Base-by-base conservation (phyloP, 2,113 vertebrate species). In the Myotis brandtii region DNA sequence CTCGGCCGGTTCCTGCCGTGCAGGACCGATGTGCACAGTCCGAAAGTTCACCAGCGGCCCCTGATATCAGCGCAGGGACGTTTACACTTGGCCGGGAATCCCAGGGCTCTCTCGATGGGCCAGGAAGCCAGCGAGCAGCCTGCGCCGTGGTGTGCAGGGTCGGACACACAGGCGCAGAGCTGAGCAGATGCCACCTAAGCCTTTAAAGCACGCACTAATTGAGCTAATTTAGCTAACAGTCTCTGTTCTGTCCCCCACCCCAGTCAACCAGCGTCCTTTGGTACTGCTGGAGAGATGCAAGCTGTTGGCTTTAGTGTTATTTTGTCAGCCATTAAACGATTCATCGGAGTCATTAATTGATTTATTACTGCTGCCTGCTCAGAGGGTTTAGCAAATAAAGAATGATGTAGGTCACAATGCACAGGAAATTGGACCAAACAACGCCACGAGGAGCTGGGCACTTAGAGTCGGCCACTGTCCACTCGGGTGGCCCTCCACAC, bases 321-420 rank as follows among this genome's bases (percentile, higher is more conserved):
- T 98, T 98, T 99, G 98, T 98, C 98, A 98, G 98, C 98, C 98
- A 98, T 98, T 98, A 98, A 99, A 98, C 98, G 98, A 98, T 98
- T 98, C 98, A 98, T 98, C 98, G 97, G 98, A 99, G 98, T 98
- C 98, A 98, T 98, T 99, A 98, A 99, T 99, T 99, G 98, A 99
- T 99, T 99, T 98, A 99, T 99, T 98, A 98, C 98, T 43, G 97
- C 98, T 98, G 98, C 98, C 98, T 98, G 98, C 48, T 89, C 98
- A 97, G 98, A 98, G 98, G 98, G 98, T 98, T 98, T 98, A 98
- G 98, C 98, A 98, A 99, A 99, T 98, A 98, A 98, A 98, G 98
- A 99, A 98, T 97, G 98, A 98, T 98, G 98, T 97, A 98, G 98
- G 98, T 98, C 98, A 98, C 98, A 97, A 98, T 40, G 98, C 97